These are phyloP conservation scores for Sitta carolinensis DNA, from an alignment of 2,797 vertebrate genomes.

Conservation along the genomic window DNA sequence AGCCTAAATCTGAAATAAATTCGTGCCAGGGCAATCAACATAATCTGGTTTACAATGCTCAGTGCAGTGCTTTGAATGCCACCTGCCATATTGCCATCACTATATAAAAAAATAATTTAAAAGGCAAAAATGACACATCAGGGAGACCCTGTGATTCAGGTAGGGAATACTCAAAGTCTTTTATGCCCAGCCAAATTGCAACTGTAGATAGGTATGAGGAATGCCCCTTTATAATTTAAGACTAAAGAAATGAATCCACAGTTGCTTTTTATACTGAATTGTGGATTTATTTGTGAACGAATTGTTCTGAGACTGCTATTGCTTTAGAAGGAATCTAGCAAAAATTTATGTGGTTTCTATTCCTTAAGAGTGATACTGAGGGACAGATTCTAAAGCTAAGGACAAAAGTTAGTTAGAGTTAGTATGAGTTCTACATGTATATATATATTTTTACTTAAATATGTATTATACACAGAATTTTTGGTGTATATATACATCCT, in stretches of 20 bases:
- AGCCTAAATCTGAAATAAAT: background rate
- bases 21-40: background rate
- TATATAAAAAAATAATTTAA: background rate
- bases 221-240: background rate
- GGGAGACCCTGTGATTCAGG: background rate
- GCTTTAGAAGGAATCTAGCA: background rate
- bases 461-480: background rate
- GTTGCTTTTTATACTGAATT: background rate
- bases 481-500: accelerated
- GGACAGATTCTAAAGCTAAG: background rate
- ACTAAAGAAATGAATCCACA: background rate
- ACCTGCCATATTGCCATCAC: background rate
- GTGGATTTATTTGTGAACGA: background rate
- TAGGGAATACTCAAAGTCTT: background rate
- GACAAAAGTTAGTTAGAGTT: background rate
- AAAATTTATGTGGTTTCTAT: background rate
- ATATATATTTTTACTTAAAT: background rate
- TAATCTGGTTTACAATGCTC: background rate
- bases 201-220: background rate
- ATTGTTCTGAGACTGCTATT: background rate
- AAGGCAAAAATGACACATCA: background rate
- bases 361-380: background rate
- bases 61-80: background rate
- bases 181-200: background rate
- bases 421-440: background rate